These are phyloP conservation scores for Stichopus horrens DNA, from an alignment of 53 echinoderm and acorn worm species.

Conservation along the genomic window DNA sequence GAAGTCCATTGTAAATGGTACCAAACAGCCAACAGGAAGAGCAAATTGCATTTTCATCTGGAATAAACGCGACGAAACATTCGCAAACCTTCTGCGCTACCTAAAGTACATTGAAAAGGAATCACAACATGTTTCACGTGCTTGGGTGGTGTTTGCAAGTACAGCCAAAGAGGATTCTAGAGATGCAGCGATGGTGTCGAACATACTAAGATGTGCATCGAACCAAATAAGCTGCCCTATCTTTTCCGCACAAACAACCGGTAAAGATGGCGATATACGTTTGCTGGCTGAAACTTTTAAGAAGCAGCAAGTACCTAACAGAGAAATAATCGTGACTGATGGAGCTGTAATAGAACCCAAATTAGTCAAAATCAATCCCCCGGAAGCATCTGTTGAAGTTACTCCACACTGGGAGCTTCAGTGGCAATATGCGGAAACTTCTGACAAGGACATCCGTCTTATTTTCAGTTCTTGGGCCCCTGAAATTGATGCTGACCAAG, in stretches of 20 bases:
- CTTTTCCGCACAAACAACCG: slow-evolving; percentile 52
- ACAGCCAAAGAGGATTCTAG: slow-evolving; percentile 39
- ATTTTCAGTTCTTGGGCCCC: slow-evolving; percentile 12
- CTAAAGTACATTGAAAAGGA: slow-evolving; percentile 28
- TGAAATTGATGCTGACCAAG: background rate
- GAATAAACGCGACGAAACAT: slow-evolving; percentile 3
- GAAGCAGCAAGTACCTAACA: slow-evolving; percentile 25
- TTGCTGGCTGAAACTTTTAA: slow-evolving; percentile 20
- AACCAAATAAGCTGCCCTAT: slow-evolving; percentile 66
- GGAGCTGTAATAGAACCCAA: slow-evolving; percentile 48
- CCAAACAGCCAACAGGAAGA: slow-evolving; percentile 10
- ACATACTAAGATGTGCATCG: slow-evolving; percentile 65
- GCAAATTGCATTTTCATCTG: slow-evolving; percentile 27
- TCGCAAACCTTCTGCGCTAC: slow-evolving; percentile 26
- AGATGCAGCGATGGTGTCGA: slow-evolving; percentile 47
- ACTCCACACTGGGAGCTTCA: slow-evolving; percentile 63
- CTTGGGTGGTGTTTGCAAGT: slow-evolving; percentile 58
- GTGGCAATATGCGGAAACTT: background rate
- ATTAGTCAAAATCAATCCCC: slow-evolving; percentile 46
- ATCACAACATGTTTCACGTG: slow-evolving; percentile 7
- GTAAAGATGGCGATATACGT: slow-evolving; percentile 46
- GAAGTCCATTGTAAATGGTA: slow-evolving; percentile 33
- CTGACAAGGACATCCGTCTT: background rate
- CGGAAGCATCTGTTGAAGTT: slow-evolving; percentile 44
- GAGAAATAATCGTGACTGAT: slow-evolving; percentile 50